Evolutionary conservation across 2,888 invertebrate genomes (phyloP).

Genomic region (Ochropleura leucogaster): DNA sequence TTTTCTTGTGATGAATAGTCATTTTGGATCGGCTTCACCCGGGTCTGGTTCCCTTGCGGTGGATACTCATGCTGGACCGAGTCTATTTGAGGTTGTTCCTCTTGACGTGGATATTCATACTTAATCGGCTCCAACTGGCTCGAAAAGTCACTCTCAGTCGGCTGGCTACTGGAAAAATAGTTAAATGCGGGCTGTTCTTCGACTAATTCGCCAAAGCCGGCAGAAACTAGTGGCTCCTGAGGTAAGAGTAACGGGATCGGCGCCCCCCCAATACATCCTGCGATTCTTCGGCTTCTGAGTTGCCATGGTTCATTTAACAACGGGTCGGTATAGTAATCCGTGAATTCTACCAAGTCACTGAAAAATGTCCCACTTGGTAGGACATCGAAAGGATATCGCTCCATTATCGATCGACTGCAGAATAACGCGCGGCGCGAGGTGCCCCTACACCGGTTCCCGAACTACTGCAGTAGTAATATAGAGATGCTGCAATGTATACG

Average conservation of each 20-base stretch:
- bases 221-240: no score
- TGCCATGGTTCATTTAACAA: background rate
- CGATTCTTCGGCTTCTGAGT: conserved; percentile 4
- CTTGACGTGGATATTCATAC: background rate
- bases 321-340: background rate
- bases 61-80: background rate
- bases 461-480: background rate
- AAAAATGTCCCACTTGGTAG: conserved; percentile 19
- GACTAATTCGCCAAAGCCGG: background rate
- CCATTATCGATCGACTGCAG: conserved; percentile 33
- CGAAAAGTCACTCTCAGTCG: background rate
- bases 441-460: conserved; percentile 11
- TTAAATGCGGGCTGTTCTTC: background rate
- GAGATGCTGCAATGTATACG: background rate
- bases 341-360: conserved; percentile 17
- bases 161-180: background rate
- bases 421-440: conserved; percentile 19
- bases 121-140: background rate
- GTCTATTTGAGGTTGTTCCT: background rate
- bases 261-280: background rate
- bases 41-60: background rate
- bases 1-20: background rate
- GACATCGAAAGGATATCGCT: conserved; percentile 10
- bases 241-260: background rate
- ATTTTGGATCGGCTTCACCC: background rate